Percentiles rank a stretch among this genome's conserved stretches.
Conservation (phyloP, 2,797 vertebrate species). For the Pogonophryne albipinna region DNA sequence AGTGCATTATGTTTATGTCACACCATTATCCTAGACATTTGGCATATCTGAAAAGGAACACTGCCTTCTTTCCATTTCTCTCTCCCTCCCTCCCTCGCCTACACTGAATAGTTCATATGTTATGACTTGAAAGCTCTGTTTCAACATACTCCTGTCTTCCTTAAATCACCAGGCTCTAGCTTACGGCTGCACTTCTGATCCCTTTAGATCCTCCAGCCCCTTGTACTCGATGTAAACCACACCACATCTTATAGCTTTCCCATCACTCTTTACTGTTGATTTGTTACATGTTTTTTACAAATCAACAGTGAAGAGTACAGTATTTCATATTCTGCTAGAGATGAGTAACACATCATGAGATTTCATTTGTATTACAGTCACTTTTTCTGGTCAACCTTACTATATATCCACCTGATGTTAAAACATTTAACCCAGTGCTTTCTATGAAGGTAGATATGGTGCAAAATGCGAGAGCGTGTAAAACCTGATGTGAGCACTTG, state of each 20-base stretch:
- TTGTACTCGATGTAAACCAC: conserved; percentile 24
- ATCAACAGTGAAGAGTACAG: not conserved
- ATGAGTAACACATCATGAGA: not conserved
- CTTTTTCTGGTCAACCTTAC: conserved; percentile 3
- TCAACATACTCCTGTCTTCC: conserved; percentile 38
- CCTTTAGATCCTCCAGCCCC: conserved; percentile 22
- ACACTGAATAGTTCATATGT: conserved; percentile 42
- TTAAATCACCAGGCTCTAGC: conserved; percentile 50
- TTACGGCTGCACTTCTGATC: conserved; percentile 46
- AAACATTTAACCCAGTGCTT: not conserved
- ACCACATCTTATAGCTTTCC: not conserved
- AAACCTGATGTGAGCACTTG: too few relatives aligned
- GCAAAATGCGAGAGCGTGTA: too few relatives aligned
- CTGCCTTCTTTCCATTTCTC: conserved; percentile 62
- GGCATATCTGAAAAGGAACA: conserved; percentile 66
- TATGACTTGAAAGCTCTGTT: conserved; percentile 48
- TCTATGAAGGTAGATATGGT: too few relatives aligned
- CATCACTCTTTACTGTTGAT: conserved; percentile 9
- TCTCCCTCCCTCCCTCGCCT: conserved; percentile 28
- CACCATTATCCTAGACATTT: conserved; percentile 77
- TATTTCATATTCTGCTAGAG: not conserved
- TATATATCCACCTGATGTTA: not conserved
- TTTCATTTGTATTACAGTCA: not conserved
- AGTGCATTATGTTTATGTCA: conserved; percentile 79
- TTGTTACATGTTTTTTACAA: conserved; percentile 8